A percentile compares a stretch with the other conserved stretches of the same genome.
These are phyloP conservation scores for Galaxias olidus DNA, from an alignment of 2,797 vertebrate species.

Conservation along the genomic window DNA sequence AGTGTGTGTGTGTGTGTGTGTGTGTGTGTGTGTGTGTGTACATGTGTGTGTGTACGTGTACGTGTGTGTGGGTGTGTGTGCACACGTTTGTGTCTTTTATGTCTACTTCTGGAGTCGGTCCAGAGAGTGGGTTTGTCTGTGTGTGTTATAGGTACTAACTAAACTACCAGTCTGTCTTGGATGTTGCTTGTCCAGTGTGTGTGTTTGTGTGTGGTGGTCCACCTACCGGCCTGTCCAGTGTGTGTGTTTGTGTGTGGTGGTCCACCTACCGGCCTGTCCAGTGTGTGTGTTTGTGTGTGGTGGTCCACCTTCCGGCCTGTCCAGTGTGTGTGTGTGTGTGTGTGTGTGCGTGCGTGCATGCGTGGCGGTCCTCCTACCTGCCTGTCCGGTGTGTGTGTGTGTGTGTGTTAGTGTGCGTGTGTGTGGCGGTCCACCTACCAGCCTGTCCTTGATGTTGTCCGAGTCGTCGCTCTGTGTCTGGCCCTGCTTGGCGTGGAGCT, in stretches of 20 bases:
- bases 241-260: conserved; percentile 89
- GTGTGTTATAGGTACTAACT: too few species aligned
- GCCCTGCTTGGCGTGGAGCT: conserved; percentile 90
- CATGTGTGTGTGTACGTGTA: background rate
- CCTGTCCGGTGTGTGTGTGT: conserved; percentile 68
- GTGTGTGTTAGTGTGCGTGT: background rate
- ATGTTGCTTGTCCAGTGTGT: background rate
- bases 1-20: background rate
- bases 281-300: background rate
- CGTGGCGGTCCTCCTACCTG: conserved; percentile 87
- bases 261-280: too few species aligned
- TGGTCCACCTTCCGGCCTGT: conserved; percentile 84
- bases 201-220: background rate
- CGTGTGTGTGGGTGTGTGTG: background rate
- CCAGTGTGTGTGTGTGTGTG: conserved; percentile 40
- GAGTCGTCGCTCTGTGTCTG: conserved; percentile 83
- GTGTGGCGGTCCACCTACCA: conserved; percentile 78
- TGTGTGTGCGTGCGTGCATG: background rate
- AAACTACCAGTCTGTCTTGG: too few species aligned
- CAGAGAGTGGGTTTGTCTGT: too few species aligned
- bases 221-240: conserved; percentile 93
- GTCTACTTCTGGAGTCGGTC: too few species aligned
- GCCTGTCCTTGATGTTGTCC: conserved; percentile 88
- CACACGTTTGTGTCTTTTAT: too few species aligned
- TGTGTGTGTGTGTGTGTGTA: background rate